A percentile compares a stretch with the other conserved stretches of the same genome.
Conservation (phyloP, 2,113 vertebrate genomes). For the Oxyura jamaicensis region DNA sequence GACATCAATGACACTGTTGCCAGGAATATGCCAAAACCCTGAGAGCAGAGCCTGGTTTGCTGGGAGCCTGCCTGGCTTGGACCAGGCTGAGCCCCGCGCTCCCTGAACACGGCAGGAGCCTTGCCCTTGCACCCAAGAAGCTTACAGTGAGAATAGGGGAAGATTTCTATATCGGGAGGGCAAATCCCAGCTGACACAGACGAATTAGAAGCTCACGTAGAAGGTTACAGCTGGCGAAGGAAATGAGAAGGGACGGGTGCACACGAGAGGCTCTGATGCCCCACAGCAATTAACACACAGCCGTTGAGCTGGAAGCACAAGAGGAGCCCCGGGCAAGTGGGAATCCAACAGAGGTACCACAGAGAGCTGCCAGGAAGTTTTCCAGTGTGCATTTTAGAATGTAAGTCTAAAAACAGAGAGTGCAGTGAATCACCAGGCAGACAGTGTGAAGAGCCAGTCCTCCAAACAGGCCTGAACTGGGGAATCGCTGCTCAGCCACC, state of each 20-base stretch:
- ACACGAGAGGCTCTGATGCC: background rate
- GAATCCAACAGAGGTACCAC: background rate
- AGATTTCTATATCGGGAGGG: constrained; percentile 44
- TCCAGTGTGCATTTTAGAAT: background rate
- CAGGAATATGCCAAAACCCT: background rate
- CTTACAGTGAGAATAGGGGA: constrained; percentile 25
- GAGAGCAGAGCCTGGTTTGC: rapidly evolving
- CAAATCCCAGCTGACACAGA: constrained; percentile 56
- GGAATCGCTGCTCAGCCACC: background rate
- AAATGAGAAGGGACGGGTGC: background rate
- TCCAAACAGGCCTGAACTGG: background rate
- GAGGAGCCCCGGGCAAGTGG: background rate
- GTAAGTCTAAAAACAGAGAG: background rate
- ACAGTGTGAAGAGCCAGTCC: rapidly evolving
- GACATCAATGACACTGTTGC: background rate
- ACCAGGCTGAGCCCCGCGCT: background rate
- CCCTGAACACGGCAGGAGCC: background rate
- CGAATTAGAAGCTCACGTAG: constrained; percentile 27
- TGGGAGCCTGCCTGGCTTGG: background rate
- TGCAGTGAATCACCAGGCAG: background rate
- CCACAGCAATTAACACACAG: background rate
- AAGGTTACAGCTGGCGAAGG: background rate
- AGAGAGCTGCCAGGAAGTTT: background rate
- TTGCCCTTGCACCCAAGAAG: constrained; percentile 46
- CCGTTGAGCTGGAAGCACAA: background rate